These are phyloP conservation scores for Muricea muricata DNA, from an alignment of 92 coral and sea anemone genomes.

Conservation along the genomic window DNA sequence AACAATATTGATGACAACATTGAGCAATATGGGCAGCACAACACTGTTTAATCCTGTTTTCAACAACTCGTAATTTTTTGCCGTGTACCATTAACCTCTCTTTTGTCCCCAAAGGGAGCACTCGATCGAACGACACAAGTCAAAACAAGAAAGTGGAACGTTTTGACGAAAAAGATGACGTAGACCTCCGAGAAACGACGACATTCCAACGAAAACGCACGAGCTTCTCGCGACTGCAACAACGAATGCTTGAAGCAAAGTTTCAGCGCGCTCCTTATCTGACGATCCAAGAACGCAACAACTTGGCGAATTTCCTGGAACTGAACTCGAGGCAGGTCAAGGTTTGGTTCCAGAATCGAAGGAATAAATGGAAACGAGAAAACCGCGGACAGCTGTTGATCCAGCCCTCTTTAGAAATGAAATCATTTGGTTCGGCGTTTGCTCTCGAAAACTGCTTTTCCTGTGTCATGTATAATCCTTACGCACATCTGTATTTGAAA, in stretches of 20 bases:
- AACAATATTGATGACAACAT: too few relatives aligned
- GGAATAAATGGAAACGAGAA: conserved; percentile 48
- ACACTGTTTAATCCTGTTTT: too few relatives aligned
- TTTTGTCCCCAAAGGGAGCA: neutral
- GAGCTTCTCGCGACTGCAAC: conserved; percentile 35
- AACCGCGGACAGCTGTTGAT: conserved; percentile 34
- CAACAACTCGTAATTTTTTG: too few relatives aligned
- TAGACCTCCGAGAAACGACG: neutral
- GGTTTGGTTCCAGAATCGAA: conserved; percentile 42
- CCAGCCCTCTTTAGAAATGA: conserved; percentile 39
- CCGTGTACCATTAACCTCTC: neutral
- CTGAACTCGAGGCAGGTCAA: conserved; percentile 41
- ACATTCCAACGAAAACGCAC: conserved; percentile 41
- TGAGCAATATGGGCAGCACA: too few relatives aligned
- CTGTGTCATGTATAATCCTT: conserved; percentile 28
- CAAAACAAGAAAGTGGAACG: neutral
- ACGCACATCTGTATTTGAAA: conserved; percentile 21
- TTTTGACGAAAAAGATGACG: neutral
- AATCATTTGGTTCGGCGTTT: conserved; percentile 8
- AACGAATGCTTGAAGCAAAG: conserved; percentile 42
- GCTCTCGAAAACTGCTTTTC: conserved; percentile 36
- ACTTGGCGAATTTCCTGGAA: conserved; percentile 26
- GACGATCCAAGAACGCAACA: conserved; percentile 45
- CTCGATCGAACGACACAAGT: neutral
- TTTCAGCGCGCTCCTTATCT: conserved; percentile 41